Base-by-base conservation (phyloP, 2,888 invertebrate species). In the Hypsopygia costalis region DNA sequence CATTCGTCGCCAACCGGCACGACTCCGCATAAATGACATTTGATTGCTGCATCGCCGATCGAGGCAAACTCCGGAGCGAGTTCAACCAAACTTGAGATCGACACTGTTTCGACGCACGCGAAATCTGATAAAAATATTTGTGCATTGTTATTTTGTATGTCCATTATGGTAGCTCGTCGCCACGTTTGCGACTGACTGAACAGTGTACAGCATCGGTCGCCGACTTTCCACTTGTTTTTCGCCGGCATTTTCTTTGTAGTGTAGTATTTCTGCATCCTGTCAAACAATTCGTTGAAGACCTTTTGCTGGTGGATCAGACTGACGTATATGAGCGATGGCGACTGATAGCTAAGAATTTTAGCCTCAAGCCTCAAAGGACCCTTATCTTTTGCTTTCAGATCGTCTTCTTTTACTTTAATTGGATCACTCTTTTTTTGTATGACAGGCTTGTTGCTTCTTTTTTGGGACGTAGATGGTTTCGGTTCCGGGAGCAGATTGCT, bases 11-110 rank as follows among this genome's bases (percentile, higher is more conserved):
- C 92, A 0, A 93, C 93, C 0, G 96, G 93, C 12, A 82, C 73
- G 6, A 96, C 90, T 11, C 93, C 93, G 1, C 91, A 91, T 36
- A 97, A 67, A 62, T 93, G 93, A 47, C 95, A 93, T 50, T 91
- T 91, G 11, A 92, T 81, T 0, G 92, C 91, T 0, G 91, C 91
- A 43, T 91, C 90, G 0, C 90, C 89, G 0, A 90, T 69, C 0
- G 70, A 65, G 5, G 71, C 61, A 47, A 93, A 93, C 6, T 86
- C 69, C 0, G 76, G 55, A 7, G 86, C 65, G 3, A 94, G 76
- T 1, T 82, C 74, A 36, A 83, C 90, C 10, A 95, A 68, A 34
- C 81, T 67, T 1, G 76, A 60, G 0, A 61, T 36, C 0, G 72
- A 63, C 8, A 93, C 81, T 0, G 75, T 78, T 49, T 91, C 90